Percentiles rank a stretch among this genome's conserved stretches.
phyloP scores from a whole-genome alignment of 2,113 vertebrate genomes.

The Ursus arctos region DNA sequence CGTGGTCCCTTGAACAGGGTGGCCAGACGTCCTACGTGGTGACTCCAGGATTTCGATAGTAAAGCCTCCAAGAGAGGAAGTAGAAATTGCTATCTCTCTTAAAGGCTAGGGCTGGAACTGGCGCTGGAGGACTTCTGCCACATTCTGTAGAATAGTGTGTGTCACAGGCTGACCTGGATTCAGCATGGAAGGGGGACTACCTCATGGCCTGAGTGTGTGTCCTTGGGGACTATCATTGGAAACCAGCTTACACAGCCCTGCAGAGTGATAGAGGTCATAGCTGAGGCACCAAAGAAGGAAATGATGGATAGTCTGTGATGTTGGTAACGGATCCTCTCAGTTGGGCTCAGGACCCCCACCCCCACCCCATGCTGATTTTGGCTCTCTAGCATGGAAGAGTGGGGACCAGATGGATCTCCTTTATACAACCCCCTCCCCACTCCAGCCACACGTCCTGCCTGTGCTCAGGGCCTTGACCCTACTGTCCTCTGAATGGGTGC shows the following conservation, averaged over 20 bases:
- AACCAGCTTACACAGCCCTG: not conserved
- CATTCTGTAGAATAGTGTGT: not conserved
- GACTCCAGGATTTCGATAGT: not conserved
- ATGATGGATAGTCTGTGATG: not conserved
- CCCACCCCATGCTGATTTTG: not conserved
- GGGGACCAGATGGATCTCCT: not conserved
- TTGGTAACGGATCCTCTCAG: not conserved
- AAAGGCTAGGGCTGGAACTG: not conserved
- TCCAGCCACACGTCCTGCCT: not conserved
- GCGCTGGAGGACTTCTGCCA: not conserved
- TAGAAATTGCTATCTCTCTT: not conserved
- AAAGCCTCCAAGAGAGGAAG: not conserved
- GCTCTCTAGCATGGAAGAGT: not conserved
- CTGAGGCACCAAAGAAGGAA: not conserved
- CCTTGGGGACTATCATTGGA: not conserved
- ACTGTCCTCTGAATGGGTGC: not conserved
- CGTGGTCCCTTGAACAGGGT: not conserved
- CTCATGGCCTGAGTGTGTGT: not conserved
- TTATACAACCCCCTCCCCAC: too few species aligned
- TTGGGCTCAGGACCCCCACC: not conserved
- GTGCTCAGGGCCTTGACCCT: not conserved
- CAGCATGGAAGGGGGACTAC: not conserved
- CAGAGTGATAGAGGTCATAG: not conserved
- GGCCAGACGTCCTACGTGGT: not conserved
- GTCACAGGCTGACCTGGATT: not conserved